phyloP scores from a whole-genome alignment of 2,113 vertebrate genomes.

The Nothocercus julius region DNA sequence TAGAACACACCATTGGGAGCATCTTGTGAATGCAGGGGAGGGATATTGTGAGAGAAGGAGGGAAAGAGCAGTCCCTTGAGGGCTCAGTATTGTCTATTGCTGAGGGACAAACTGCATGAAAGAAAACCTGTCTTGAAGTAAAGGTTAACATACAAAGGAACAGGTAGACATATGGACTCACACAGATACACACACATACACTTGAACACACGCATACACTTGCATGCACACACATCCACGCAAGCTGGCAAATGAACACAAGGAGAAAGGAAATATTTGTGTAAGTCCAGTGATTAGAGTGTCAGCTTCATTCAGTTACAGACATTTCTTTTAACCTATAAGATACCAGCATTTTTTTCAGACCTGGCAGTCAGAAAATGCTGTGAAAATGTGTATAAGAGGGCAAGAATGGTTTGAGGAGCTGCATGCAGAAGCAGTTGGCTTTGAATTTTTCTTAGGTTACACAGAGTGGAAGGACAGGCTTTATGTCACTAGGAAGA shows the following conservation, averaged over 20 bases:
- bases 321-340: neutral
- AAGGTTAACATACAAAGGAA: neutral
- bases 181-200: neutral
- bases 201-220: neutral
- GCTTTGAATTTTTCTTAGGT: neutral
- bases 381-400: neutral
- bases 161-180: fast-evolving
- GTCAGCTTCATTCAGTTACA: neutral
- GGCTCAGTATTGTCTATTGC: neutral
- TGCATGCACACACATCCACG: neutral
- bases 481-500: neutral
- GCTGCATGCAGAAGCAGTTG: neutral
- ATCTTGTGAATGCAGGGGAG: slow-evolving; percentile 22
- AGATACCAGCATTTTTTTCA: neutral
- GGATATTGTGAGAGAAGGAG: neutral
- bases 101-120: neutral
- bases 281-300: neutral
- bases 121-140: neutral
- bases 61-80: slow-evolving; percentile 1
- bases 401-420: neutral
- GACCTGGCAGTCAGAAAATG: neutral
- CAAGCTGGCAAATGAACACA: neutral
- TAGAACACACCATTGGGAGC: slow-evolving; percentile 16
- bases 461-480: neutral
- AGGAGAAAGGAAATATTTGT: neutral